Percentiles rank a stretch among this genome's conserved stretches.
Conservation (phyloP, 1,140 invertebrate species). For the Drosophila virilis region DNA sequence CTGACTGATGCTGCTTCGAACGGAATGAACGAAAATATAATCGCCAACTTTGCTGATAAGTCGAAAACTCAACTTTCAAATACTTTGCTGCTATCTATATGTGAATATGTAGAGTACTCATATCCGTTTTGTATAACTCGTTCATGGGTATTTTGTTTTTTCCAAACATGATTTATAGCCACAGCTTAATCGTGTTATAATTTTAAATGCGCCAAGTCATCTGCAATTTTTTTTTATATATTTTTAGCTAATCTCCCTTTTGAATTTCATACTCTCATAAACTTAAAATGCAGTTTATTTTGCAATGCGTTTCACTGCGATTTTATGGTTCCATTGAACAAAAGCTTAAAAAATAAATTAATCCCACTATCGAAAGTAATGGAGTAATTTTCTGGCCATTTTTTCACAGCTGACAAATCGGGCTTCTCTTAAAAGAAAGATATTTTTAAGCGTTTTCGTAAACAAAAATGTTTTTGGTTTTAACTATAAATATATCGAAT, state of each 20-base stretch:
- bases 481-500: too few relatives aligned
- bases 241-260: neutral
- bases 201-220: neutral
- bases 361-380: slow-evolving; percentile 10
- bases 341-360: too few relatives aligned
- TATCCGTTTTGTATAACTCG: slow-evolving; percentile 25
- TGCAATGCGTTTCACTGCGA: too few relatives aligned
- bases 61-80: slow-evolving; percentile 2
- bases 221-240: neutral
- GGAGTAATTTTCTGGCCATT: neutral
- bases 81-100: neutral
- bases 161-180: slow-evolving; percentile 30
- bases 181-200: slow-evolving; percentile 11
- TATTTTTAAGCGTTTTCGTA: neutral
- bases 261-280: too few relatives aligned
- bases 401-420: slow-evolving; percentile 11
- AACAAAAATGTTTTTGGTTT: too few relatives aligned
- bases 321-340: too few relatives aligned
- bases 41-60: neutral
- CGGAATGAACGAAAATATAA: neutral
- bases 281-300: too few relatives aligned
- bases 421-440: too few relatives aligned
- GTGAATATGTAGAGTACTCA: slow-evolving; percentile 6
- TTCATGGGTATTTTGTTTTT: neutral
- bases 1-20: too few relatives aligned